Percentiles rank a stretch among this genome's conserved stretches.
These are phyloP conservation scores for Campoletis raptor DNA, from an alignment of 2,888 invertebrate species.

Conservation along the genomic window DNA sequence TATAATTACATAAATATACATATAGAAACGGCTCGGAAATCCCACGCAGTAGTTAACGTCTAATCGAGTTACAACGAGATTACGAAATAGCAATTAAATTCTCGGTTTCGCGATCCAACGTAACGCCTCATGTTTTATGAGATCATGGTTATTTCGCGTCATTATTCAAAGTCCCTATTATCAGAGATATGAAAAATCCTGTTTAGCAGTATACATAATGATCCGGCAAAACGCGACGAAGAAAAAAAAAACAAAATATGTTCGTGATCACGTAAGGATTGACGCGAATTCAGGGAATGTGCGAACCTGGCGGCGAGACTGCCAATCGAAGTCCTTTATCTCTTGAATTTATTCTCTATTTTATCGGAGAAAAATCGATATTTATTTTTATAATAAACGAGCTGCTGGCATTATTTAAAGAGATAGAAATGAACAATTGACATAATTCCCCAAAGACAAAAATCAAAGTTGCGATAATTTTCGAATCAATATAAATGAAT, in stretches of 20 bases:
- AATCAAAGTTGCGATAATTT: not conserved
- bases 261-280: not conserved
- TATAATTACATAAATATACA: not conserved
- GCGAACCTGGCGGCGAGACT: conserved; percentile 1
- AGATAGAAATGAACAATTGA: not conserved
- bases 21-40: not conserved
- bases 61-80: conserved; percentile 9
- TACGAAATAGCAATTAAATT: conserved; percentile 6
- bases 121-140: conserved; percentile 3
- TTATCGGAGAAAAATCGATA: no score
- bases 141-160: conserved; percentile 13
- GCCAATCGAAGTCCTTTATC: not conserved
- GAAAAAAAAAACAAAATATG: not conserved
- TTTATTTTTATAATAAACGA: not conserved
- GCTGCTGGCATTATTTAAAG: no score
- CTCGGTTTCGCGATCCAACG: conserved; percentile 1
- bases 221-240: conserved; percentile 27
- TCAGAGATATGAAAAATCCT: conserved; percentile 8
- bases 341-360: not conserved
- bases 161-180: not conserved
- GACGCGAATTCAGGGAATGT: not conserved
- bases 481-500: not conserved
- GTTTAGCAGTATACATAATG: conserved; percentile 13
- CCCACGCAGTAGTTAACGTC: not conserved
- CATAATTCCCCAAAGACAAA: not conserved